A percentile compares a stretch with the other conserved stretches of the same genome.
These are phyloP conservation scores for Yponomeuta sedellus DNA, from an alignment of 2,888 invertebrate species.

Conservation along the genomic window DNA sequence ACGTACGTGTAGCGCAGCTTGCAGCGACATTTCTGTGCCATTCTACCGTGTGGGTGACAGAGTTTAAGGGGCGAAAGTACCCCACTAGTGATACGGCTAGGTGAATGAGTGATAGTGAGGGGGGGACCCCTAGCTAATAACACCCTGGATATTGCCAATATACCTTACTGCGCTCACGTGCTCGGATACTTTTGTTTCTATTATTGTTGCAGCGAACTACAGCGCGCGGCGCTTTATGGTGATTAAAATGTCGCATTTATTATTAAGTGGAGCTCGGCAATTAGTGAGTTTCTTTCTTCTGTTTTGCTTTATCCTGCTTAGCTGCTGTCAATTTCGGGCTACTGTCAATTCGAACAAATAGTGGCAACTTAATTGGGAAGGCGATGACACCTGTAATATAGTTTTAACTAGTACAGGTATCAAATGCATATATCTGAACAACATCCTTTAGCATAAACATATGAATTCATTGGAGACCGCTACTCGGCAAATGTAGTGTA, in stretches of 20 bases:
- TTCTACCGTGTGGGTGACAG: neutral
- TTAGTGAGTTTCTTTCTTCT: neutral
- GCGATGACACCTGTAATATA: too few relatives aligned
- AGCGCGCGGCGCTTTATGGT: neutral
- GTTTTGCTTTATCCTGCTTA: neutral
- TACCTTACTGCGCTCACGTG: slow-evolving; percentile 23
- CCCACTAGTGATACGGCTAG: slow-evolving; percentile 63
- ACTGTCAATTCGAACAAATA: too few relatives aligned
- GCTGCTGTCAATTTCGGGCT: too few relatives aligned
- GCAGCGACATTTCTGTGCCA: neutral
- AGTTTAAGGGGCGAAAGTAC: slow-evolving; percentile 30
- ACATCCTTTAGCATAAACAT: too few relatives aligned
- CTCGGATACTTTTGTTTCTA: slow-evolving; percentile 17
- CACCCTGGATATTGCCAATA: slow-evolving; percentile 74
- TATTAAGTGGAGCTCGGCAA: neutral
- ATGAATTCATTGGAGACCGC: too few relatives aligned
- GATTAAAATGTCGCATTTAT: neutral
- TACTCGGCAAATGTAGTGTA: too few relatives aligned
- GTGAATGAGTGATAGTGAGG: slow-evolving; percentile 68
- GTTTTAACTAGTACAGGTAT: too few relatives aligned
- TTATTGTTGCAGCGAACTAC: neutral
- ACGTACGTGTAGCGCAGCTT: neutral
- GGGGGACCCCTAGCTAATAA: slow-evolving; percentile 71
- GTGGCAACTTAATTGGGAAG: too few relatives aligned
- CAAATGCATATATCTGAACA: too few relatives aligned